A percentile compares a stretch with the other conserved stretches of the same genome.
These are phyloP conservation scores for Distichodus sexfasciatus DNA, from an alignment of 2,797 vertebrate species.

Conservation along the genomic window DNA sequence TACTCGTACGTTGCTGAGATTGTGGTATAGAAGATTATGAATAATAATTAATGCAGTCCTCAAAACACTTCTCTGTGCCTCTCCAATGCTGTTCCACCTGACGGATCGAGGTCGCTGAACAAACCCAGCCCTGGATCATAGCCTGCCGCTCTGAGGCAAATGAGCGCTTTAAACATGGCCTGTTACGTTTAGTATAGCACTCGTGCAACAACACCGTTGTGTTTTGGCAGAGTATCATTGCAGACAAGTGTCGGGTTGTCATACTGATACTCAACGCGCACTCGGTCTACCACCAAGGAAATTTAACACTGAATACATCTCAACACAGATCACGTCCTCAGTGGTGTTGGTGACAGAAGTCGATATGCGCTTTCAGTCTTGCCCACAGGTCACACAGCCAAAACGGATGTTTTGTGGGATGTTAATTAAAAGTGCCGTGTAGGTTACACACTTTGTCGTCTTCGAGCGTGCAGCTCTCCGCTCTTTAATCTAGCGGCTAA, in stretches of 20 bases:
- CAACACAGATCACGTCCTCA: neutral
- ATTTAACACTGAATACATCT: neutral
- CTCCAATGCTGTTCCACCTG: neutral
- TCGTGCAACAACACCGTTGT: conserved; percentile 4
- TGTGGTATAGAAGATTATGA: no score
- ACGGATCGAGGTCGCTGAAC: neutral
- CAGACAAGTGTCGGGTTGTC: conserved; percentile 3
- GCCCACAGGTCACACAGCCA: no score
- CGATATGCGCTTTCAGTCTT: neutral
- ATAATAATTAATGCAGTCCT: neutral
- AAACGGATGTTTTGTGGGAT: no score
- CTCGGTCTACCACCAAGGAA: neutral
- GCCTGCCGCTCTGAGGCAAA: neutral
- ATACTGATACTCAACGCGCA: neutral
- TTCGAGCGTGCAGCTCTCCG: no score
- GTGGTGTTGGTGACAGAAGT: neutral
- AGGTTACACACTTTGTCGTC: no score
- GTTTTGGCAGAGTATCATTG: neutral
- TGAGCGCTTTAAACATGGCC: neutral
- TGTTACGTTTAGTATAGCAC: neutral
- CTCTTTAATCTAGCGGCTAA: no score
- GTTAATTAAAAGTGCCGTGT: neutral
- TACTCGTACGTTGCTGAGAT: no score
- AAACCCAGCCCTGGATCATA: neutral
- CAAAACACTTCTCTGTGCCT: neutral